phyloP scores from a whole-genome alignment of 2,797 vertebrate genomes.

The Cottoperca gobio region DNA sequence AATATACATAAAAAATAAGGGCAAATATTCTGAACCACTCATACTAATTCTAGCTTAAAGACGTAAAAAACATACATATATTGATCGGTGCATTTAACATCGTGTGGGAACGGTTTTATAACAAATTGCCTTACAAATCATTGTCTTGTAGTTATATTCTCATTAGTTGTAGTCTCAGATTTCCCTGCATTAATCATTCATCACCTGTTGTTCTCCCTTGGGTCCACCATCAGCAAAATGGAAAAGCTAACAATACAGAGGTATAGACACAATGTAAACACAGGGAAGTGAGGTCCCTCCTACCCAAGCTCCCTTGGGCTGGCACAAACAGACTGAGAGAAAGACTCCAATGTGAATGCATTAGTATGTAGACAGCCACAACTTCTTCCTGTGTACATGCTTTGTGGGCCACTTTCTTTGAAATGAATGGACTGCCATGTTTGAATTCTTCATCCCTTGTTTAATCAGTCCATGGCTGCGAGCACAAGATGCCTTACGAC shows the following conservation, averaged over 20 bases:
- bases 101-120: slow-evolving; percentile 16
- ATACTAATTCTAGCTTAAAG: slow-evolving; percentile 3
- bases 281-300: slow-evolving; percentile 30
- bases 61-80: slow-evolving; percentile 14
- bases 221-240: slow-evolving; percentile 52
- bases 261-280: slow-evolving; percentile 51
- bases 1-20: not conserved
- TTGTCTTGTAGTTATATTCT: slow-evolving; percentile 24
- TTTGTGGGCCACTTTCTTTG: slow-evolving; percentile 10
- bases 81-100: slow-evolving; percentile 22
- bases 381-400: not conserved
- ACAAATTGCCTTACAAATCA: slow-evolving; percentile 13
- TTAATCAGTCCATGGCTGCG: slow-evolving; percentile 23
- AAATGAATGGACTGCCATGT: slow-evolving; percentile 21
- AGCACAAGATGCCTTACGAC: slow-evolving; percentile 42
- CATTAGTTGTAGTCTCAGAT: slow-evolving; percentile 31
- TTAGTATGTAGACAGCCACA: slow-evolving; percentile 3
- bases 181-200: slow-evolving; percentile 70
- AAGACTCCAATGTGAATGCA: not conserved
- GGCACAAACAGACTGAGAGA: slow-evolving; percentile 18
- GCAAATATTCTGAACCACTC: not conserved
- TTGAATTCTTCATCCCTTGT: slow-evolving; percentile 31
- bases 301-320: slow-evolving; percentile 43
- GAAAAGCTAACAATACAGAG: slow-evolving; percentile 51
- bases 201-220: slow-evolving; percentile 54